phyloP scores from a whole-genome alignment of 2,113 vertebrate species.

The Merops nubicus region DNA sequence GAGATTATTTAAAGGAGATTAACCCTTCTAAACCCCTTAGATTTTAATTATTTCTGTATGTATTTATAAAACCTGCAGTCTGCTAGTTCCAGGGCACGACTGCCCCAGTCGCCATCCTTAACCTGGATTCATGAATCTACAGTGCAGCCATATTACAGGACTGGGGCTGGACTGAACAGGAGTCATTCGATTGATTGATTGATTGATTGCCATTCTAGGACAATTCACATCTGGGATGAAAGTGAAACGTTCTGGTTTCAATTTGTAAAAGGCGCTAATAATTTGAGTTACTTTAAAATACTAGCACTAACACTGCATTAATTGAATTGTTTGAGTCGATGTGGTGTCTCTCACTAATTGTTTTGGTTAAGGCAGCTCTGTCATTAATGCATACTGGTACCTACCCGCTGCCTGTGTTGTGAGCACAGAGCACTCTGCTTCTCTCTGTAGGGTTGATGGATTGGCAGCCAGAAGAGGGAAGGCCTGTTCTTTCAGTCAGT shows the following conservation, averaged over 20 bases:
- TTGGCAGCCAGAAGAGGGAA: background rate
- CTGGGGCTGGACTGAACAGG: background rate
- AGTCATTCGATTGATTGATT: background rate
- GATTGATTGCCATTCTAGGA: background rate
- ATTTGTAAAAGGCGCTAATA: slow-evolving; percentile 16
- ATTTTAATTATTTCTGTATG: slow-evolving; percentile 96
- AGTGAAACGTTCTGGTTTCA: background rate
- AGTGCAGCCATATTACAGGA: background rate
- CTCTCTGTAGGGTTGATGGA: background rate
- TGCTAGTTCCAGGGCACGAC: slow-evolving; percentile 76
- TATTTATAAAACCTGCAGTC: slow-evolving; percentile 86
- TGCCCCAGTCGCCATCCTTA: slow-evolving; percentile 74
- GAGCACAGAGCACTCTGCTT: background rate
- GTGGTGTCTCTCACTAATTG: background rate
- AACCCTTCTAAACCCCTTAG: slow-evolving; percentile 89
- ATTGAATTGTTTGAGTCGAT: slow-evolving; percentile 5
- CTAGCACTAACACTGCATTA: background rate
- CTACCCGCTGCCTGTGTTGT: background rate
- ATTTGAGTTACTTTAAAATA: background rate
- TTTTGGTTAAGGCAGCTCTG: background rate
- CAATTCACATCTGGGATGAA: background rate
- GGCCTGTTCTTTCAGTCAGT: background rate
- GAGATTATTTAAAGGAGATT: slow-evolving; percentile 93
- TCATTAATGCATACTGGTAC: background rate
- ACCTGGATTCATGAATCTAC: slow-evolving; percentile 67